A percentile compares a stretch with the other conserved stretches of the same genome.
These are phyloP conservation scores for Luperina nickerlii DNA, from an alignment of 2,888 invertebrate species.

Conservation along the genomic window DNA sequence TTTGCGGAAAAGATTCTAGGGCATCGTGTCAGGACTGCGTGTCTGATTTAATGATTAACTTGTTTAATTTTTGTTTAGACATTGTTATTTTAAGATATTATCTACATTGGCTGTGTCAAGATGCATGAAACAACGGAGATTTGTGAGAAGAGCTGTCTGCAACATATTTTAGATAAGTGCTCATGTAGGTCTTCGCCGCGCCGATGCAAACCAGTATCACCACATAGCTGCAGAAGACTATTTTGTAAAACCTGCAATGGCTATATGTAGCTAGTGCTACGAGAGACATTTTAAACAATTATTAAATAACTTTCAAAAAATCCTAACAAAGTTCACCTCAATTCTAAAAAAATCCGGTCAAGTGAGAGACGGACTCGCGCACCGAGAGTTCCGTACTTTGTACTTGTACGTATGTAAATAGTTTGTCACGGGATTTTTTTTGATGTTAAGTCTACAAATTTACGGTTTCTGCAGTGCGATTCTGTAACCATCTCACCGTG, in stretches of 20 bases:
- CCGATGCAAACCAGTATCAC: not conserved
- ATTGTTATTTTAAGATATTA: constrained; percentile 30
- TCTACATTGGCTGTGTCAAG: constrained; percentile 19
- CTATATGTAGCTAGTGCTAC: no score
- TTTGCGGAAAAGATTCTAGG: constrained; percentile 82
- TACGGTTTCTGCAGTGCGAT: no score
- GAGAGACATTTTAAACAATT: no score
- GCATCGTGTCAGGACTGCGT: constrained; percentile 69
- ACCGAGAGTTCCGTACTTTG: no score
- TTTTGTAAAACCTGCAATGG: not conserved
- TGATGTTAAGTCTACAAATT: no score
- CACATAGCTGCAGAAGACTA: not conserved
- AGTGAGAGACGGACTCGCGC: no score
- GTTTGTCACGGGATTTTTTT: no score
- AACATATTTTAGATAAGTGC: not conserved
- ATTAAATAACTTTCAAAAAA: no score
- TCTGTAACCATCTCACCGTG: no score
- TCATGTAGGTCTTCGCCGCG: not conserved
- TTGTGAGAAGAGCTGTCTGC: not conserved
- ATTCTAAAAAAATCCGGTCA: no score
- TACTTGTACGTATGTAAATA: no score
- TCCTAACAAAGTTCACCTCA: no score
- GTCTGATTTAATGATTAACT: constrained; percentile 50
- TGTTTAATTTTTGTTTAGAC: constrained; percentile 42
- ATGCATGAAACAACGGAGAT: constrained; percentile 11